Evolutionary conservation across 2,113 vertebrate genomes (phyloP).

Genomic region (Grallaria varia): DNA sequence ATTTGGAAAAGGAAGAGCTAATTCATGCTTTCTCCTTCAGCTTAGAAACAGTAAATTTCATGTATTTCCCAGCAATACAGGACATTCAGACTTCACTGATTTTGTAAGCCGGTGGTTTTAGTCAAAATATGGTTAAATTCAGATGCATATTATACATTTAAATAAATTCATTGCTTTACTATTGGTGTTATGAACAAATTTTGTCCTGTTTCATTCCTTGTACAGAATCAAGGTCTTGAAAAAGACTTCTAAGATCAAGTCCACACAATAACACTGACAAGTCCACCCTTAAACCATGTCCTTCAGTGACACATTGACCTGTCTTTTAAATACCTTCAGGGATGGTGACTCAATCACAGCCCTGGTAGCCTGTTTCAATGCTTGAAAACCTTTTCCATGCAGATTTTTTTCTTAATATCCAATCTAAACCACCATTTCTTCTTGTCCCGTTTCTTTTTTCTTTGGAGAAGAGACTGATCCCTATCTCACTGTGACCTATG

Average conservation of each 20-base stretch:
- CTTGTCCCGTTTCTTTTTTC: background rate
- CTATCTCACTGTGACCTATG: background rate
- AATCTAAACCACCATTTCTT: background rate
- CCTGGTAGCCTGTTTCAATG: background rate
- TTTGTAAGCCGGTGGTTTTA: background rate
- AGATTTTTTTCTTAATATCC: background rate
- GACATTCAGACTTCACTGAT: background rate
- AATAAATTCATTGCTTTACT: background rate
- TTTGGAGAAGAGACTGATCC: background rate
- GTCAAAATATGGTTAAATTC: background rate
- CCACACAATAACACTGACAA: background rate
- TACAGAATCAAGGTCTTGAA: background rate
- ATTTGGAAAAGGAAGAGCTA: background rate
- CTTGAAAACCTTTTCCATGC: background rate
- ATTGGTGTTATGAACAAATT: background rate
- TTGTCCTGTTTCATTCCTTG: background rate
- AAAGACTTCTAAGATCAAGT: background rate
- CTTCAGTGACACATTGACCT: background rate
- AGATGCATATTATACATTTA: background rate
- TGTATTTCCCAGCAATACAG: background rate
- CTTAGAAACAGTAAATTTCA: background rate
- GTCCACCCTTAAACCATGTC: background rate
- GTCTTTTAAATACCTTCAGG: background rate
- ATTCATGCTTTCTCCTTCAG: background rate
- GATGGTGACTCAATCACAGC: background rate